Percentiles rank a stretch among this genome's conserved stretches.
These are phyloP conservation scores for Stenotaenia linearis DNA, from an alignment of 2,888 invertebrate species.

Conservation along the genomic window DNA sequence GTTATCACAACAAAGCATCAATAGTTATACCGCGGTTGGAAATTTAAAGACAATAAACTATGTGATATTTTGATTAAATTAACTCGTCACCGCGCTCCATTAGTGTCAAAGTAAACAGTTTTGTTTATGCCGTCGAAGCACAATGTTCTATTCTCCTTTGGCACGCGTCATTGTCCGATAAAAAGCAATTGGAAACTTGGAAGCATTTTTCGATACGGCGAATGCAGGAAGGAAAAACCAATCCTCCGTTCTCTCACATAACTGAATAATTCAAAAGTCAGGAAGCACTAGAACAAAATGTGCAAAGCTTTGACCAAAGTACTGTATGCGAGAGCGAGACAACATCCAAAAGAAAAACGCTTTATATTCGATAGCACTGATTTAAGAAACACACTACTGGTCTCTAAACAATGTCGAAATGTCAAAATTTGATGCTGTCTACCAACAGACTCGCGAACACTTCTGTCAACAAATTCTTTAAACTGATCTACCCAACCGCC, in stretches of 20 bases:
- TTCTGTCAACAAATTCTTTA: constrained; percentile 9
- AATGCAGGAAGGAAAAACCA: background rate
- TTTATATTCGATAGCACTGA: constrained; percentile 11
- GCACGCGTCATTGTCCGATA: background rate
- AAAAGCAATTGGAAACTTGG: constrained; percentile 13
- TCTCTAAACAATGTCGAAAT: background rate
- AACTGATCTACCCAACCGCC: background rate
- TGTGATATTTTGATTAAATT: background rate
- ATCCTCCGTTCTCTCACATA: background rate
- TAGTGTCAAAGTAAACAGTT: background rate
- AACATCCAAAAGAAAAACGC: background rate
- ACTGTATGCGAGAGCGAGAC: background rate
- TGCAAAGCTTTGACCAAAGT: constrained; percentile 10
- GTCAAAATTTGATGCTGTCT: background rate
- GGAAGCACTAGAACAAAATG: constrained; percentile 4
- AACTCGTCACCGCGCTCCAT: background rate
- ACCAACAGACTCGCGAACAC: background rate
- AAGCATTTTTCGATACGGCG: constrained; percentile 1
- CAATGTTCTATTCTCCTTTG: background rate
- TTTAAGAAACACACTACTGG: background rate
- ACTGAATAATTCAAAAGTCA: constrained; percentile 10
- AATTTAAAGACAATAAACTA: background rate
- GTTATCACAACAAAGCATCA: no score
- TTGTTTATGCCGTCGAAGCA: background rate
- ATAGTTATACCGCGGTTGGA: no score